phyloP scores from a whole-genome alignment of 2,888 invertebrate genomes.

The Lasioglossum pauxillum region DNA sequence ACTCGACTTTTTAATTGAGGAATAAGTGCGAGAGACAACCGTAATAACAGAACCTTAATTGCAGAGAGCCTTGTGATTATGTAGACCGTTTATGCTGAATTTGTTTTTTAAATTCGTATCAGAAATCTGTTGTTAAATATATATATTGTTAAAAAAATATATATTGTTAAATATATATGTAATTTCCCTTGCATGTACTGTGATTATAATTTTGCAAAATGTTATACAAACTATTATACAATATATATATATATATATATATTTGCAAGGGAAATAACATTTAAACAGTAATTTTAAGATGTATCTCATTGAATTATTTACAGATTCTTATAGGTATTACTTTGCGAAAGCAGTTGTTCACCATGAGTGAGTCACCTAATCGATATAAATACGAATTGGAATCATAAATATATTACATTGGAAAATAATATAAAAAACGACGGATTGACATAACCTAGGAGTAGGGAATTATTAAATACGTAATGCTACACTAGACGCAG shows the following conservation, averaged over 20 bases:
- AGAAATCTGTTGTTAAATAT: too few species aligned
- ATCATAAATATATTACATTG: neutral
- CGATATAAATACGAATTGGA: neutral
- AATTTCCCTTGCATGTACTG: too few species aligned
- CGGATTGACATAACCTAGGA: neutral
- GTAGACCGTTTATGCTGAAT: neutral
- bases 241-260: too few species aligned
- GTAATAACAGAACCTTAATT: neutral
- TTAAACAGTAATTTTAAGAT: neutral
- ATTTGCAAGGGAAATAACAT: neutral
- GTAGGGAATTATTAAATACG: neutral
- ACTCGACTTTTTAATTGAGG: constrained; percentile 1
- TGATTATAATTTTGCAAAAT: too few species aligned
- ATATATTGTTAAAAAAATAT: too few species aligned
- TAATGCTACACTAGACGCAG: neutral
- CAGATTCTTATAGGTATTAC: neutral
- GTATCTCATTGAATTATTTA: neutral
- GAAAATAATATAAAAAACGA: neutral
- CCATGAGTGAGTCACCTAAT: neutral
- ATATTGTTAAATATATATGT: neutral
- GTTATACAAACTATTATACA: too few species aligned
- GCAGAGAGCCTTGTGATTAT: neutral
- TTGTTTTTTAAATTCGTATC: neutral
- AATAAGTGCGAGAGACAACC: neutral
- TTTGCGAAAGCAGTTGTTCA: neutral